Percentiles rank a stretch among this genome's conserved stretches.
Evolutionary conservation across 2,797 vertebrate genomes (phyloP).

Genomic region (Mallotus villosus): DNA sequence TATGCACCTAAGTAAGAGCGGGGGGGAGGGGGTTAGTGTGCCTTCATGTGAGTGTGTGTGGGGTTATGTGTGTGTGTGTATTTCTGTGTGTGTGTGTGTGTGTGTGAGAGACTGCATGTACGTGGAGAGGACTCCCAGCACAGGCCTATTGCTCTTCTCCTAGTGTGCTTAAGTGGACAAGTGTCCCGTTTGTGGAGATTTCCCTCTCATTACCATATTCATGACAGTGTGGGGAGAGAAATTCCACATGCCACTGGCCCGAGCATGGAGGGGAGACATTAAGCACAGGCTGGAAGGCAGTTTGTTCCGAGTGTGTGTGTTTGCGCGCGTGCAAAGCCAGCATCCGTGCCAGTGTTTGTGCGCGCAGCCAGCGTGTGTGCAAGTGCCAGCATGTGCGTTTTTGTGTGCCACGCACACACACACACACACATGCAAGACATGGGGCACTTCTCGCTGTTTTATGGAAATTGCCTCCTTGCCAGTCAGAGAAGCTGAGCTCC

Average conservation of each 20-base stretch:
- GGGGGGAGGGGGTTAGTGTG: not conserved
- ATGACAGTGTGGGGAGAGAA: conserved; percentile 79
- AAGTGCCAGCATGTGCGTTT: conserved; percentile 25
- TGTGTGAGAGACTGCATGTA: not conserved
- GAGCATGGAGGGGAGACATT: conserved; percentile 79
- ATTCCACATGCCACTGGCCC: conserved; percentile 75
- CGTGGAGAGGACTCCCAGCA: conserved; percentile 10
- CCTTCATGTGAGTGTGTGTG: not conserved
- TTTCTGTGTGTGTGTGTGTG: not conserved
- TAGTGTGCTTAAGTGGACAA: conserved; percentile 84
- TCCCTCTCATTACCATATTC: conserved; percentile 89
- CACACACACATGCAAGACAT: conserved; percentile 27
- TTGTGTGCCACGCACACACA: not conserved
- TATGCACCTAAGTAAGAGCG: not conserved
- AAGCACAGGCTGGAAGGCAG: conserved; percentile 76
- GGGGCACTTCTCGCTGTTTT: conserved; percentile 53
- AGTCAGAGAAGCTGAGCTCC: conserved; percentile 60
- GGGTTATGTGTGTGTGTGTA: not conserved
- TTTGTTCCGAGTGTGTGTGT: conserved; percentile 60
- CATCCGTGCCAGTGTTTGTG: not conserved
- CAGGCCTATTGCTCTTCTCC: conserved; percentile 48
- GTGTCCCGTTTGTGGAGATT: conserved; percentile 82
- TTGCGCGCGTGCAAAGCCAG: not conserved
- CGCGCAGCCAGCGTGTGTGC: not conserved
- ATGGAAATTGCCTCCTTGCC: conserved; percentile 64